Conservation (phyloP, 2,797 vertebrate genomes). For the Trachops cirrhosus region DNA sequence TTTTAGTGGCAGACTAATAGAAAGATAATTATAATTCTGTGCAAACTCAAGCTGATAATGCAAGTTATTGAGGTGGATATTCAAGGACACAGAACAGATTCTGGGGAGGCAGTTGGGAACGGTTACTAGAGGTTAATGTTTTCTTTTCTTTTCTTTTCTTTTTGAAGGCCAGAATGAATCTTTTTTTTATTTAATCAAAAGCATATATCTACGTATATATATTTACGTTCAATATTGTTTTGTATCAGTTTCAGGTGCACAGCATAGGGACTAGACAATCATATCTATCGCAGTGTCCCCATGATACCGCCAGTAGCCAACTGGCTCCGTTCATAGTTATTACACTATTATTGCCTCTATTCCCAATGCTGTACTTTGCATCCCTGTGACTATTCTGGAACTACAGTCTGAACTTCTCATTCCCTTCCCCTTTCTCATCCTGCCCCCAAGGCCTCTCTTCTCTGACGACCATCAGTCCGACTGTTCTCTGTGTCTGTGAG, state of each 20-base stretch:
- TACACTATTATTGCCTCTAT: too few relatives aligned
- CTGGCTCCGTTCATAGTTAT: too few relatives aligned
- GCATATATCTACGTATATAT: background rate
- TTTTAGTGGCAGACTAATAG: background rate
- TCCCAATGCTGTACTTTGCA: background rate
- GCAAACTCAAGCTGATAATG: background rate
- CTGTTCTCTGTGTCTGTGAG: background rate
- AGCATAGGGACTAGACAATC: background rate
- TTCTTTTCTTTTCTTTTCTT: background rate
- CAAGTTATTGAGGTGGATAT: background rate
- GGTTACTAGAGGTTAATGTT: background rate
- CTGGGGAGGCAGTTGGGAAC: background rate
- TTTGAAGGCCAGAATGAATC: background rate
- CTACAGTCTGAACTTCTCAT: background rate
- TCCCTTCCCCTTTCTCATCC: background rate
- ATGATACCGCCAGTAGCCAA: background rate
- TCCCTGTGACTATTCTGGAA: background rate
- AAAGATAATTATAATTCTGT: background rate
- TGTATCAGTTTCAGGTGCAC: background rate
- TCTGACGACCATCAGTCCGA: background rate
- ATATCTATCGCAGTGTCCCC: background rate
- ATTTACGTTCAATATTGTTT: background rate
- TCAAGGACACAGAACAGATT: background rate
- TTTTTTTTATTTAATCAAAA: background rate
- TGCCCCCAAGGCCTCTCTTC: background rate